Conservation (phyloP, 2,797 vertebrate species). For the Bradypodion ventrale region DNA sequence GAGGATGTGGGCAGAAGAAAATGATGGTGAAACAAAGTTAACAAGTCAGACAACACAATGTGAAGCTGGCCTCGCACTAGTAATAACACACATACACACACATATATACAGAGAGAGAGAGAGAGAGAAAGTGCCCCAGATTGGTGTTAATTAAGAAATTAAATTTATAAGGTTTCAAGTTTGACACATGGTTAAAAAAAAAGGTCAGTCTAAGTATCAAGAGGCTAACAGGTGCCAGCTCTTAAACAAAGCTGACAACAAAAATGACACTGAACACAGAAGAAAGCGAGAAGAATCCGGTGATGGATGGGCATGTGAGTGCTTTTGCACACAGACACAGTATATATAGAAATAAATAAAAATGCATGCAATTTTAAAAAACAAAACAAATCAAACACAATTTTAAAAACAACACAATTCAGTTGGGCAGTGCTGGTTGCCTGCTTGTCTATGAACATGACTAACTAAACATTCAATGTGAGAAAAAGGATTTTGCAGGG, state of each 20-base stretch:
- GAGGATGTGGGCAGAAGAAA: conserved; percentile 54
- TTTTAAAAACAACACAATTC: conserved; percentile 62
- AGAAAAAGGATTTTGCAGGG: conserved; percentile 65
- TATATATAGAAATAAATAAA: conserved; percentile 46
- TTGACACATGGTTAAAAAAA: conserved; percentile 44
- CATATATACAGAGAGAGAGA: no score
- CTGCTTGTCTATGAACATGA: conserved; percentile 97
- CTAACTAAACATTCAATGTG: conserved; percentile 84
- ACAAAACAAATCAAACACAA: conserved; percentile 59
- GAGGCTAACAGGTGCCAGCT: conserved; percentile 45
- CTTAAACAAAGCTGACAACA: conserved; percentile 60
- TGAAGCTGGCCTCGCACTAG: conserved; percentile 48
- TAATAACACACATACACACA: conserved; percentile 37
- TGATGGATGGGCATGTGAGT: conserved; percentile 72
- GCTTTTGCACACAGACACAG: conserved; percentile 51
- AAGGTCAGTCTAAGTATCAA: conserved; percentile 38
- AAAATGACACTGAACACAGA: conserved; percentile 71
- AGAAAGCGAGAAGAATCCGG: conserved; percentile 66
- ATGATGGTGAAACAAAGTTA: conserved; percentile 45
- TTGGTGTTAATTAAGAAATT: conserved; percentile 57
- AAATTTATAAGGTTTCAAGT: conserved; percentile 50
- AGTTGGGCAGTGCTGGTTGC: conserved; percentile 96
- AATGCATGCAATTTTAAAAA: conserved; percentile 67
- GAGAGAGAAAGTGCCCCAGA: conserved; percentile 37
- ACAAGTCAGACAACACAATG: conserved; percentile 47